A percentile compares a stretch with the other conserved stretches of the same genome.
Evolutionary conservation across 2,888 invertebrate species (phyloP).

Genomic region (Eumerus sabulonum): DNA sequence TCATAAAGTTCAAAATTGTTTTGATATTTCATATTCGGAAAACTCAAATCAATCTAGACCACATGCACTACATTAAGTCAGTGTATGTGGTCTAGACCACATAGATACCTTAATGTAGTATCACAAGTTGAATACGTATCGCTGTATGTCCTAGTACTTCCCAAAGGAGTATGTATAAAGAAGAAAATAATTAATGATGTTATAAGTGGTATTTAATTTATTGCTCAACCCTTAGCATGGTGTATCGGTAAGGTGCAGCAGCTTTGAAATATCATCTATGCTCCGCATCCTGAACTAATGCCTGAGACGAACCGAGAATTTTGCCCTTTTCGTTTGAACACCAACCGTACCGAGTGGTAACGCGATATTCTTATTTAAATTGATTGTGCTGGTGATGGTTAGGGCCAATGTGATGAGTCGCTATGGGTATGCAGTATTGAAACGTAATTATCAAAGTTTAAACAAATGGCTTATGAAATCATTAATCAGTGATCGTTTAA

Average conservation of each 20-base stretch:
- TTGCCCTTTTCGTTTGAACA: constrained; percentile 48
- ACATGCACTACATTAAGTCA: too few species aligned
- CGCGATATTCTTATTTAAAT: constrained; percentile 58
- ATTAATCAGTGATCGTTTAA: constrained; percentile 64
- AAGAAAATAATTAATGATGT: constrained; percentile 61
- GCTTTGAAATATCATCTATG: constrained; percentile 37
- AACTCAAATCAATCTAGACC: too few species aligned
- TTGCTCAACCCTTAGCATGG: constrained; percentile 62
- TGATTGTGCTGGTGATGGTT: constrained; percentile 33
- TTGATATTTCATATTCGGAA: too few species aligned
- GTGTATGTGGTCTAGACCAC: too few species aligned
- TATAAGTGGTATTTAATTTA: constrained; percentile 68
- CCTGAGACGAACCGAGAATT: constrained; percentile 34
- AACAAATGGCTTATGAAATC: constrained; percentile 64
- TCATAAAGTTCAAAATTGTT: too few species aligned
- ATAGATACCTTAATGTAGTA: too few species aligned
- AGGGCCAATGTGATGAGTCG: too few species aligned
- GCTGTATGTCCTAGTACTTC: too few species aligned
- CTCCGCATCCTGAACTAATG: constrained; percentile 29
- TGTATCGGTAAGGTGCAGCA: constrained; percentile 30
- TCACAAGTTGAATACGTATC: too few species aligned
- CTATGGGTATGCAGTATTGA: constrained; percentile 36
- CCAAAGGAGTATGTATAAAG: too few species aligned
- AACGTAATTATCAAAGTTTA: constrained; percentile 65
- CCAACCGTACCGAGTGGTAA: constrained; percentile 3